Percentiles rank a stretch among this genome's conserved stretches.
These are phyloP conservation scores for Oryctes rhinoceros DNA, from an alignment of 1,140 invertebrate species.

Conservation along the genomic window DNA sequence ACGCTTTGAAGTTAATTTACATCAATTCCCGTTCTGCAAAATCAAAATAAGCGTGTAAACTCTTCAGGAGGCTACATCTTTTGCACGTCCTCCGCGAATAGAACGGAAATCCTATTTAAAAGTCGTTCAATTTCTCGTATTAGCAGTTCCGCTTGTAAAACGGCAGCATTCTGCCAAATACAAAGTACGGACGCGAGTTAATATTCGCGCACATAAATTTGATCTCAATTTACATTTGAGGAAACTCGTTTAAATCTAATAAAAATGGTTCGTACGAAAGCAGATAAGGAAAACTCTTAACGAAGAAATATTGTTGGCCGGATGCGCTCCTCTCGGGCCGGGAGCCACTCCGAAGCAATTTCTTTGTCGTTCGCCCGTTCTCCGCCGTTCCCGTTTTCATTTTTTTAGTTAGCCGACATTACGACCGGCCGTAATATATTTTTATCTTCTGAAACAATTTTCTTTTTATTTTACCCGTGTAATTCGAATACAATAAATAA, in stretches of 20 bases:
- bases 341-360: background rate
- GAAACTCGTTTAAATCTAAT: conserved; percentile 36
- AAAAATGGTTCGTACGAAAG: conserved; percentile 18
- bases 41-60: too few species aligned
- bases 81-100: too few species aligned
- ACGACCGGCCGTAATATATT: conserved; percentile 11
- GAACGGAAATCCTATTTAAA: too few species aligned
- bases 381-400: background rate
- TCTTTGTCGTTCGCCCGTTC: background rate
- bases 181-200: background rate
- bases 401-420: background rate
- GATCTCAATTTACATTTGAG: conserved; percentile 27
- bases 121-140: background rate
- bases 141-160: background rate
- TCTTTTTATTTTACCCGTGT: conserved; percentile 20
- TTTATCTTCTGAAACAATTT: conserved; percentile 27
- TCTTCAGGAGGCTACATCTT: too few species aligned
- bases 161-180: background rate
- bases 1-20: too few species aligned
- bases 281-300: conserved; percentile 34
- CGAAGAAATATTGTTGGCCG: conserved; percentile 22
- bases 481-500: conserved; percentile 33
- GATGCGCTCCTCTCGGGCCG: background rate
- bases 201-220: conserved; percentile 22
- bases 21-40: too few species aligned